A percentile compares a stretch with the other conserved stretches of the same genome.
Conservation (phyloP, 2,888 invertebrate genomes). For the Rambutsinella grinnellia region DNA sequence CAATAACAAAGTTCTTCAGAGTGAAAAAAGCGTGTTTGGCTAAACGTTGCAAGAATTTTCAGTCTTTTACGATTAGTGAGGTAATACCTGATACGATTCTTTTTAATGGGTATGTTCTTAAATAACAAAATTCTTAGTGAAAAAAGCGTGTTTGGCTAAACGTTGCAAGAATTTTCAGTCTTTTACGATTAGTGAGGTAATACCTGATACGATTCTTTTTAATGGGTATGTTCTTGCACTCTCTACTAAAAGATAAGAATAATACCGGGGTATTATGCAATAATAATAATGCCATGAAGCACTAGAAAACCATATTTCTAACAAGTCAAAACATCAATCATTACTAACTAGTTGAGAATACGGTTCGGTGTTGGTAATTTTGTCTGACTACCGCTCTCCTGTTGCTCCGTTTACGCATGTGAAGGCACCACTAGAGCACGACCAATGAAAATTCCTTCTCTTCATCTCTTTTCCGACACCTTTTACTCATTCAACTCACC, state of each 20-base stretch:
- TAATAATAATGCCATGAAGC: not conserved
- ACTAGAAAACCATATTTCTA: not conserved
- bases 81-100: too few relatives aligned
- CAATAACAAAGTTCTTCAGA: conserved; percentile 33
- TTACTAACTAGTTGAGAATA: conserved; percentile 17
- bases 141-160: conserved; percentile 7
- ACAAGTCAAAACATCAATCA: conserved; percentile 22
- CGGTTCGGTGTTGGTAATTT: conserved; percentile 17
- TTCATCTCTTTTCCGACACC: conserved; percentile 29
- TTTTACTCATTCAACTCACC: conserved; percentile 11
- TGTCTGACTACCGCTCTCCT: conserved; percentile 6
- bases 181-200: too few relatives aligned
- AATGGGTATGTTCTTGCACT: conserved; percentile 1
- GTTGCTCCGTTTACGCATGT: conserved; percentile 38
- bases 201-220: too few relatives aligned
- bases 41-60: conserved; percentile 15
- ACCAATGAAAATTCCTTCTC: conserved; percentile 12
- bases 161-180: too few relatives aligned
- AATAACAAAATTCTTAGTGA: conserved; percentile 31
- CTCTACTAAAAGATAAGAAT: not conserved
- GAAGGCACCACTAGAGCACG: conserved; percentile 47
- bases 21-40: conserved; percentile 6
- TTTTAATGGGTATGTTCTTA: conserved; percentile 4
- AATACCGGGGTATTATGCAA: not conserved
- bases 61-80: too few relatives aligned